These are phyloP conservation scores for Scaptomyza caliginosa DNA, from an alignment of 2,888 invertebrate species.

Conservation along the genomic window DNA sequence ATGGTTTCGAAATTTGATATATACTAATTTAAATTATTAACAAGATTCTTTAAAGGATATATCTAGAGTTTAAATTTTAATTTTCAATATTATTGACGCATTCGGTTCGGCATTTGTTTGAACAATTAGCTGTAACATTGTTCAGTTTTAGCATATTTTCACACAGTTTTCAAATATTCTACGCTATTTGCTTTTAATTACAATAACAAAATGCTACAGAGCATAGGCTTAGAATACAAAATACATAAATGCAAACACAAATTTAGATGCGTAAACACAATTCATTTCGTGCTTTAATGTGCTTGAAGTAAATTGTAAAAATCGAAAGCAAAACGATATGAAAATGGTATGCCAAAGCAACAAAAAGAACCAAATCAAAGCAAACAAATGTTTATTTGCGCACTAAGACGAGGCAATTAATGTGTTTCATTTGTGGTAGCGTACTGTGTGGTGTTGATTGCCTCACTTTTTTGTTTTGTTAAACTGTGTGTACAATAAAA, in stretches of 20 bases:
- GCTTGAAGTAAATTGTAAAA: constrained; percentile 40
- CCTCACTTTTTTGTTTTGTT: constrained; percentile 9
- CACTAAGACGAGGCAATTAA: constrained; percentile 67
- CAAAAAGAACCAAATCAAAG: constrained; percentile 8
- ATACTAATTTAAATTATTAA: not conserved
- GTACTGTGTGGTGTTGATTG: constrained; percentile 42
- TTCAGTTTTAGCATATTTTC: not conserved
- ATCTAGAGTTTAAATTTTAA: not conserved
- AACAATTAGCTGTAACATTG: constrained; percentile 6
- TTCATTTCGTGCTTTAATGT: constrained; percentile 44
- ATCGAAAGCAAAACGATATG: constrained; percentile 17
- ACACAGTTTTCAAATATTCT: constrained; percentile 21
- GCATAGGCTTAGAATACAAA: constrained; percentile 21
- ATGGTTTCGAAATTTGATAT: not conserved
- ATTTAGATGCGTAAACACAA: constrained; percentile 54
- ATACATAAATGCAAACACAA: constrained; percentile 19
- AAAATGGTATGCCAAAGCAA: constrained; percentile 33
- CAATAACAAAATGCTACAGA: constrained; percentile 20
- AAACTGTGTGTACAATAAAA: constrained; percentile 27
- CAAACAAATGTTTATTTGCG: constrained; percentile 67
- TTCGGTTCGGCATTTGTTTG: constrained; percentile 4
- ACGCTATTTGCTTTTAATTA: constrained; percentile 14
- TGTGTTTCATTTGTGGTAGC: constrained; percentile 54
- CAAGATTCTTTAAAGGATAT: not conserved
- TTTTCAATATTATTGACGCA: not conserved